A percentile compares a stretch with the other conserved stretches of the same genome.
Evolutionary conservation across 2,113 vertebrate species (phyloP).

Genomic region (Sturnira hondurensis): DNA sequence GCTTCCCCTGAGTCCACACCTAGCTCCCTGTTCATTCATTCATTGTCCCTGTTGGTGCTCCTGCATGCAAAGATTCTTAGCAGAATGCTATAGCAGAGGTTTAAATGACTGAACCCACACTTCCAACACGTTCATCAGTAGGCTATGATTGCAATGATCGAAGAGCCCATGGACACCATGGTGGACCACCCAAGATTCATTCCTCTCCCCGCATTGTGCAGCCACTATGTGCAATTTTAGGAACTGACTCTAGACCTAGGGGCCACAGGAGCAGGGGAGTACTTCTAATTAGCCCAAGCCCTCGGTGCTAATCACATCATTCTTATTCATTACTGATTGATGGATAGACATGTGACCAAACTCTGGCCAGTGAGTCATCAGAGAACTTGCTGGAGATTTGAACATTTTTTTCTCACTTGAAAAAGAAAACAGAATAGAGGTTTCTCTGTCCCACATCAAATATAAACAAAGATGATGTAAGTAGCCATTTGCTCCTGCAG

Average conservation of each 20-base stretch:
- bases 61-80: background rate
- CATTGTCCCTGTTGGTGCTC: background rate
- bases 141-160: background rate
- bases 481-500: background rate
- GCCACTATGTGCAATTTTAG: background rate
- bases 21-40: background rate
- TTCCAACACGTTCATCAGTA: background rate
- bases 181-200: background rate
- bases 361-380: background rate
- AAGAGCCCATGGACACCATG: background rate
- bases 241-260: background rate
- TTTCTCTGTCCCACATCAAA: background rate
- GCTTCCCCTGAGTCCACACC: background rate
- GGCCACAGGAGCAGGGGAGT: fast-evolving
- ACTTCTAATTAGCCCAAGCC: background rate
- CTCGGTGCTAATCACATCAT: background rate
- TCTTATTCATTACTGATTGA: background rate
- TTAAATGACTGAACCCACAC: background rate
- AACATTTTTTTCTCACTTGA: background rate
- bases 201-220: background rate
- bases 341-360: background rate
- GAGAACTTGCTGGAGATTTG: background rate
- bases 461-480: background rate
- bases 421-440: background rate
- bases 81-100: background rate